Evolutionary conservation across 1,140 invertebrate genomes (phyloP).

Genomic region (Bombus huntii): DNA sequence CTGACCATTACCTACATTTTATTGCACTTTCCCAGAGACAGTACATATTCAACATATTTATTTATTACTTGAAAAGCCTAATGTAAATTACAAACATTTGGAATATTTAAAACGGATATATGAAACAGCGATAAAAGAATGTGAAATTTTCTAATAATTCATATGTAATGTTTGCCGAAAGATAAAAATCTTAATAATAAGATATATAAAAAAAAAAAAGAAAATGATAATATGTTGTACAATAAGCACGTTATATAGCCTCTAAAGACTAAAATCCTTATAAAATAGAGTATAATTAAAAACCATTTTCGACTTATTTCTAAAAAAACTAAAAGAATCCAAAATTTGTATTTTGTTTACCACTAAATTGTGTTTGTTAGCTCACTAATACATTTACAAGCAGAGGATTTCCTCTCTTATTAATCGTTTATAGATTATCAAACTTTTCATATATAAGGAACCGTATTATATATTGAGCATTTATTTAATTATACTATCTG

Average conservation of each 20-base stretch:
- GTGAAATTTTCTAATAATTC: constrained; percentile 7
- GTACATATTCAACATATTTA: constrained; percentile 69
- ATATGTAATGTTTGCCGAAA: constrained; percentile 53
- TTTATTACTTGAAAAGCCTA: constrained; percentile 51
- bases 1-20: constrained; percentile 65
- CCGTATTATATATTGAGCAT: constrained; percentile 55
- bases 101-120: constrained; percentile 45
- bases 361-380: constrained; percentile 49
- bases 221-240: constrained; percentile 28
- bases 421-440: constrained; percentile 1
- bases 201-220: constrained; percentile 50
- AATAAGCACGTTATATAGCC: constrained; percentile 62
- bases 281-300: constrained; percentile 36
- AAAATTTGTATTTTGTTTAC: constrained; percentile 34
- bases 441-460: constrained; percentile 54
- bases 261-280: constrained; percentile 65
- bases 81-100: constrained; percentile 53
- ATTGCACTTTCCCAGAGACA: constrained; percentile 79
- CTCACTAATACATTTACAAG: constrained; percentile 49
- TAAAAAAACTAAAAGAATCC: constrained; percentile 4
- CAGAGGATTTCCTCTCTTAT: constrained; percentile 32
- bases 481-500: constrained; percentile 50
- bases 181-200: constrained; percentile 52
- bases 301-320: constrained; percentile 30
- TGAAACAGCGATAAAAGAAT: constrained; percentile 15